These are phyloP conservation scores for Euproctis similis DNA, from an alignment of 2,888 invertebrate species.

Conservation along the genomic window DNA sequence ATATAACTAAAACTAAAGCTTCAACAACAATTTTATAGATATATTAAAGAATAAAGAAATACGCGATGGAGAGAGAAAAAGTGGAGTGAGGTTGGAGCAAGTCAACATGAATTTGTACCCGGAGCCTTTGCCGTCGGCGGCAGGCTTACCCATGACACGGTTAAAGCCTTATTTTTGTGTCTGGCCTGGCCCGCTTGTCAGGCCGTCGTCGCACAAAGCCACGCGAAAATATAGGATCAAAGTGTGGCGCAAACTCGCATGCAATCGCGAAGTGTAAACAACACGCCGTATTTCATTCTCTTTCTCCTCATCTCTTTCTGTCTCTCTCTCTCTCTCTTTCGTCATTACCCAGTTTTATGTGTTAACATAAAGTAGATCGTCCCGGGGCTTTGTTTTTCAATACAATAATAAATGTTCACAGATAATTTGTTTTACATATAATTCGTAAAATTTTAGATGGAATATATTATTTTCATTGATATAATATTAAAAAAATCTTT, in stretches of 20 bases:
- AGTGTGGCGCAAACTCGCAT: constrained; percentile 53
- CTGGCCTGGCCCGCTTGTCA: constrained; percentile 71
- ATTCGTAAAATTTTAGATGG: neutral
- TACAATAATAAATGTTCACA: constrained; percentile 3
- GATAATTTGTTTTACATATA: neutral
- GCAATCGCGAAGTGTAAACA: constrained; percentile 48
- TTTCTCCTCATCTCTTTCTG: too few relatives aligned
- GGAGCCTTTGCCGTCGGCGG: constrained; percentile 72
- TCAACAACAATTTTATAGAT: constrained; percentile 10
- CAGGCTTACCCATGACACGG: constrained; percentile 74
- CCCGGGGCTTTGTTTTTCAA: constrained; percentile 14
- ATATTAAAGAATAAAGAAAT: constrained; percentile 35
- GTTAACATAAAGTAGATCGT: constrained; percentile 9
- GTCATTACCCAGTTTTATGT: constrained; percentile 32
- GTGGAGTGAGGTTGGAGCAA: constrained; percentile 46
- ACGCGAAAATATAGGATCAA: constrained; percentile 73
- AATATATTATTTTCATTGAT: neutral
- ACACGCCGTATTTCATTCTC: constrained; percentile 37
- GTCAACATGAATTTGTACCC: constrained; percentile 69
- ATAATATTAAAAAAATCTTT: too few relatives aligned
- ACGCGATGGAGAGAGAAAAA: constrained; percentile 36
- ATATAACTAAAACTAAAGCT: neutral
- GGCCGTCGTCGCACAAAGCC: constrained; percentile 70
- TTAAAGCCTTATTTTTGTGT: constrained; percentile 75
- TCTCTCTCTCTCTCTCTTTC: too few relatives aligned